Evolutionary conservation across 2,113 vertebrate species (phyloP).

Genomic region (Cnemophilus loriae): DNA sequence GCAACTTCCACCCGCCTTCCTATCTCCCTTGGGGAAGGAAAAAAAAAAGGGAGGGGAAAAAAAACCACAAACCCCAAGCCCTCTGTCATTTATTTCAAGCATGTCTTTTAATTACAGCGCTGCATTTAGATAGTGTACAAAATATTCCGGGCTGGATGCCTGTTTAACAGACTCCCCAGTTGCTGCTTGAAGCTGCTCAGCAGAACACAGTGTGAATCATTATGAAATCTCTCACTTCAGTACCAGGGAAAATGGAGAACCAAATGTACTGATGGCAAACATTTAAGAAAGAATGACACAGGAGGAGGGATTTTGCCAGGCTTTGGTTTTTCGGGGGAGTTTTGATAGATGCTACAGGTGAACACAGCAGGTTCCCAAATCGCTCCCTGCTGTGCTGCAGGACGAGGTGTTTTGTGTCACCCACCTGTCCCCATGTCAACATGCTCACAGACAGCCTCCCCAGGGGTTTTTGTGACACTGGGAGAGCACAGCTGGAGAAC

Average conservation of each 20-base stretch:
- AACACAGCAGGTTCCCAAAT: not conserved
- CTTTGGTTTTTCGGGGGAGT: not conserved
- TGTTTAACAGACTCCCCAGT: conserved; percentile 51
- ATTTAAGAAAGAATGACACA: not conserved
- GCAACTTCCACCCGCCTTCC: not conserved
- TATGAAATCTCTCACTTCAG: conserved; percentile 33
- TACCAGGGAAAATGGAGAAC: conserved; percentile 16
- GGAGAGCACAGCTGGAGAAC: not conserved
- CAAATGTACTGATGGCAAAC: conserved; percentile 46
- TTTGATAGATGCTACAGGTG: not conserved
- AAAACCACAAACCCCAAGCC: not conserved
- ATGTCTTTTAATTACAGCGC: conserved; percentile 40
- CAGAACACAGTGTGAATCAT: conserved; percentile 52
- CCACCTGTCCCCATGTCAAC: not conserved
- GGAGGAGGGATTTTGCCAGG: conserved; percentile 11
- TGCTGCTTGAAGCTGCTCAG: conserved; percentile 51
- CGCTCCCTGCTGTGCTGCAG: fast-evolving
- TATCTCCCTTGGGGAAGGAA: not conserved
- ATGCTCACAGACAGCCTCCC: not conserved
- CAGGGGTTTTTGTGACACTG: not conserved
- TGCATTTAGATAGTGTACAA: conserved; percentile 38
- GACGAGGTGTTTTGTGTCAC: not conserved
- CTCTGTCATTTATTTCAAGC: conserved; percentile 36
- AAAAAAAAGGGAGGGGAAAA: fast-evolving
- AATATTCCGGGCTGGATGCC: conserved; percentile 54